Evolutionary conservation across 2,797 vertebrate species (phyloP).

Genomic region (Limosa lapponica): DNA sequence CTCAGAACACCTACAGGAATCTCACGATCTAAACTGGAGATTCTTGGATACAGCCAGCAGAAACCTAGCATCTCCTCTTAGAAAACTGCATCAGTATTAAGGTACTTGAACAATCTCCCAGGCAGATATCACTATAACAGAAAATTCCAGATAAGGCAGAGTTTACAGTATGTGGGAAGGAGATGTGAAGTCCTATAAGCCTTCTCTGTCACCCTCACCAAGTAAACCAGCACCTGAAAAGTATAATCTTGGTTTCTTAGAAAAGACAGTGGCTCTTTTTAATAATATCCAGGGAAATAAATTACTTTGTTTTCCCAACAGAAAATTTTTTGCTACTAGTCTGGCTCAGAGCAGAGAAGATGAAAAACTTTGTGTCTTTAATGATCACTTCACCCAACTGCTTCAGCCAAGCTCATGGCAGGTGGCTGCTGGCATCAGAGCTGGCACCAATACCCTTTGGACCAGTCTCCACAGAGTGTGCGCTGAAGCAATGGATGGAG

Average conservation of each 20-base stretch:
- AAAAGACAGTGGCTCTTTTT: neutral
- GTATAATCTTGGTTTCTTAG: neutral
- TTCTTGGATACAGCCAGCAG: neutral
- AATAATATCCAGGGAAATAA: neutral
- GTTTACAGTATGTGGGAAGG: neutral
- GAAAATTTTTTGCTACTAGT: neutral
- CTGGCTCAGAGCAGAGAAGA: neutral
- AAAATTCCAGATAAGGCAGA: neutral
- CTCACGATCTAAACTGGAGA: neutral
- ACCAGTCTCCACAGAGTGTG: neutral
- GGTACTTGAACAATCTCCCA: neutral
- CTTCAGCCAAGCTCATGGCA: neutral
- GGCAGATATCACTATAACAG: neutral
- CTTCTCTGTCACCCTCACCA: neutral
- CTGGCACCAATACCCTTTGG: neutral
- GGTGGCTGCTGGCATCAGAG: neutral
- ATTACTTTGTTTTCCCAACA: neutral
- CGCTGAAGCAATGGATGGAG: neutral
- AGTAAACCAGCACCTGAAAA: neutral
- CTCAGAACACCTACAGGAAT: neutral
- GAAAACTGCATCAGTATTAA: neutral
- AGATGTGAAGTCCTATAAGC: neutral
- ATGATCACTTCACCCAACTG: neutral
- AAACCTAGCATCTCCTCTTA: neutral
- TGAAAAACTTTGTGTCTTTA: neutral